Evolutionary conservation across 1,140 invertebrate species (phyloP).

Genomic region (Zaprionus camerounensis): DNA sequence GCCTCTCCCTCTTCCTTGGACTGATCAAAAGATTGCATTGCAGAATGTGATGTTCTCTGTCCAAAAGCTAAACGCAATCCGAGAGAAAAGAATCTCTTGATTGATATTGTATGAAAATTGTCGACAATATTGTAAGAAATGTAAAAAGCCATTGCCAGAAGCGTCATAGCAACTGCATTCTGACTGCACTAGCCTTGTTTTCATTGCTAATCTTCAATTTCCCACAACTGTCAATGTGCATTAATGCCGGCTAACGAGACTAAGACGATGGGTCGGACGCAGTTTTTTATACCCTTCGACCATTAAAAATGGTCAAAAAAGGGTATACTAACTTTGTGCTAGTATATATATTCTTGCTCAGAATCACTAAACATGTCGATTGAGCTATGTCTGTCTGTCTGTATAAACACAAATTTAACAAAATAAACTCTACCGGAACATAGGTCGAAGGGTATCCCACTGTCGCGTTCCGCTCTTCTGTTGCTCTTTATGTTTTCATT

Average conservation of each 20-base stretch:
- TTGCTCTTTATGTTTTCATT: slow-evolving; percentile 1
- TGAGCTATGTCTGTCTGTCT: too few species aligned
- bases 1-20: background rate
- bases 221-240: slow-evolving; percentile 52
- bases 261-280: background rate
- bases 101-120: slow-evolving; percentile 30
- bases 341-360: too few species aligned
- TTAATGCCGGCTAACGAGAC: slow-evolving; percentile 34
- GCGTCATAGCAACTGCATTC: background rate
- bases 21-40: slow-evolving; percentile 32
- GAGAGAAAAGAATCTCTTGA: background rate
- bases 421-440: too few species aligned
- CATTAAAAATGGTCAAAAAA: too few species aligned
- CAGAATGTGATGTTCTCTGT: slow-evolving; percentile 51
- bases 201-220: slow-evolving; percentile 49
- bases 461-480: too few species aligned
- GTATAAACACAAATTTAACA: too few species aligned
- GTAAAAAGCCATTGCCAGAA: slow-evolving; percentile 7
- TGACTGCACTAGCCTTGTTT: slow-evolving; percentile 37
- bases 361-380: too few species aligned
- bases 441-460: too few species aligned
- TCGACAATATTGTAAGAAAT: slow-evolving; percentile 40
- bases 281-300: background rate
- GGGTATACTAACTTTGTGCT: too few species aligned
- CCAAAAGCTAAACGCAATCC: slow-evolving; percentile 27